These are phyloP conservation scores for Petromus typicus DNA, from an alignment of 2,113 vertebrate genomes.

Conservation along the genomic window DNA sequence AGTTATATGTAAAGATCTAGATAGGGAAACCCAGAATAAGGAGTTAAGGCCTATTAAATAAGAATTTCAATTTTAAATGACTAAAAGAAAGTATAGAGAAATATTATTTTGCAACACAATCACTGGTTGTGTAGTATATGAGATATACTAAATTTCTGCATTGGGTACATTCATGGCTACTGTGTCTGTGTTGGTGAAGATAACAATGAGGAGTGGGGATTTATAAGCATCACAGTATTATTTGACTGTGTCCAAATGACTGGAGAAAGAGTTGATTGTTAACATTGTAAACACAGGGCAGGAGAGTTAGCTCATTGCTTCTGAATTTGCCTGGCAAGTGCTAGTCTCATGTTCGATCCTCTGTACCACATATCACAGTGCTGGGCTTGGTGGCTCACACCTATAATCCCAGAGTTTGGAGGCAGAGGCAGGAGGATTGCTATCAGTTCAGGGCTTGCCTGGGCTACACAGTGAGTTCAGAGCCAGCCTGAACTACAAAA, in stretches of 20 bases:
- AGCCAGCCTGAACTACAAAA: too few species aligned
- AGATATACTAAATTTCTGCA: not conserved
- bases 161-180: not conserved
- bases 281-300: not conserved
- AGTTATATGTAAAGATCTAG: not conserved
- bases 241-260: not conserved
- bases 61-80: constrained; percentile 25
- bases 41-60: not conserved
- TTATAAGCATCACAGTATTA: not conserved
- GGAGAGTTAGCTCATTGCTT: too few species aligned
- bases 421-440: too few species aligned
- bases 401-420: too few species aligned
- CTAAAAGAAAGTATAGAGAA: not conserved
- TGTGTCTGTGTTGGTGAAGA: not conserved
- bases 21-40: not conserved
- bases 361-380: too few species aligned
- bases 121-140: not conserved
- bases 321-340: too few species aligned
- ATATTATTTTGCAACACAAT: not conserved
- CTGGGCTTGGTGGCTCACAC: too few species aligned
- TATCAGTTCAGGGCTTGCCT: too few species aligned
- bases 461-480: too few species aligned
- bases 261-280: not conserved
- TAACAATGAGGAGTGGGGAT: not conserved
- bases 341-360: too few species aligned